A percentile compares a stretch with the other conserved stretches of the same genome.
Evolutionary conservation across 1,140 invertebrate species (phyloP).

Genomic region (Leptinotarsa undecemlineata): DNA sequence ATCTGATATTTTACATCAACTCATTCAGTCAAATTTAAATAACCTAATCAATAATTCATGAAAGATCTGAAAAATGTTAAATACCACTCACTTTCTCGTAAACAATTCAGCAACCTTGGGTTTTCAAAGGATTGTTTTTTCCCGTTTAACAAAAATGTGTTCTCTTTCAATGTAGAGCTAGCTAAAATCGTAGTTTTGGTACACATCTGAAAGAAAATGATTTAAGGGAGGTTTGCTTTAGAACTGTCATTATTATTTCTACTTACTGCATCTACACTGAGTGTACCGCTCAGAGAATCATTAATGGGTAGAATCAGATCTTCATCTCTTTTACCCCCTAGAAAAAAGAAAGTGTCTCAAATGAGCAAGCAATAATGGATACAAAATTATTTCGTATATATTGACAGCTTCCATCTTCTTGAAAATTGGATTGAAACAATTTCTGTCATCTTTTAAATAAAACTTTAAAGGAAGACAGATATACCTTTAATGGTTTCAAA

Average conservation of each 20-base stretch:
- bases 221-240: background rate
- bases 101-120: slow-evolving; percentile 75
- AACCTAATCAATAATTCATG: slow-evolving; percentile 10
- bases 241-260: background rate
- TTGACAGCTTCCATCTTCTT: background rate
- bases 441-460: too few species aligned
- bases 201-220: slow-evolving; percentile 67
- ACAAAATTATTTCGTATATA: background rate
- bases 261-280: slow-evolving; percentile 79
- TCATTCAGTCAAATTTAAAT: background rate
- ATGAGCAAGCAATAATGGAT: too few species aligned
- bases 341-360: slow-evolving; percentile 48
- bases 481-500: too few species aligned
- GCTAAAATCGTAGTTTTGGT: slow-evolving; percentile 86
- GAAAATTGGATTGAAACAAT: too few species aligned
- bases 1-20: too few species aligned
- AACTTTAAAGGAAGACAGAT: too few species aligned
- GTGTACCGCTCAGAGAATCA: slow-evolving; percentile 92
- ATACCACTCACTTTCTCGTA: slow-evolving; percentile 67
- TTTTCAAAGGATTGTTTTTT: slow-evolving; percentile 76
- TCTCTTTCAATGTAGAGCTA: slow-evolving; percentile 70
- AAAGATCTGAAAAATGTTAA: slow-evolving; percentile 7
- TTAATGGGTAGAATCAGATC: slow-evolving; percentile 93
- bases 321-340: slow-evolving; percentile 96
- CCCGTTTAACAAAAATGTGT: slow-evolving; percentile 90